Conservation (phyloP, 2,888 invertebrate genomes). For the Aelia acuminata region DNA sequence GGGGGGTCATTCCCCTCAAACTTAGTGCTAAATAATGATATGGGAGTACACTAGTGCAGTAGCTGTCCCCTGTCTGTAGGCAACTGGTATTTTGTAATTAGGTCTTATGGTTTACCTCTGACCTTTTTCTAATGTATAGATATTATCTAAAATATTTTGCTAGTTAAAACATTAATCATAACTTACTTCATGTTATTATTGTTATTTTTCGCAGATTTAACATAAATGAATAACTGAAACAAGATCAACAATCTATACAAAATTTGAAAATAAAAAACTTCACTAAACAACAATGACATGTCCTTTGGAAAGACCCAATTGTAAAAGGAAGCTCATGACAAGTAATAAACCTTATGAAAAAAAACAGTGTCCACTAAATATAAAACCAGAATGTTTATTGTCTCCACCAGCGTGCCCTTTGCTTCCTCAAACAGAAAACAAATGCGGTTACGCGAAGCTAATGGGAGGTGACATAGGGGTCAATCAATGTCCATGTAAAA, state of each 20-base stretch:
- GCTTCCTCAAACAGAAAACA: constrained; percentile 37
- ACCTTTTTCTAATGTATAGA: no score
- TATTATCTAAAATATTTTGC: no score
- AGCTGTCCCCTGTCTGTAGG: no score
- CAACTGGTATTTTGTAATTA: no score
- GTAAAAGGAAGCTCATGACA: constrained; percentile 53
- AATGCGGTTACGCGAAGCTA: constrained; percentile 38
- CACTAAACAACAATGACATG: neutral
- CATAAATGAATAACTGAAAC: neutral
- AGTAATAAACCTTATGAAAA: constrained; percentile 41
- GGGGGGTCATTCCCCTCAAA: no score
- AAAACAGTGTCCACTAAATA: constrained; percentile 55
- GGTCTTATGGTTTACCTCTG: no score
- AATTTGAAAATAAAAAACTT: neutral
- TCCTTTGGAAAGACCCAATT: constrained; percentile 50
- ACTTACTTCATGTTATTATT: neutral
- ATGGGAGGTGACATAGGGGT: neutral
- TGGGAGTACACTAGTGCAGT: no score
- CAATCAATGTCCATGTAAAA: constrained; percentile 6
- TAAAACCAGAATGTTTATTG: constrained; percentile 44
- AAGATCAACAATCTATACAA: neutral
- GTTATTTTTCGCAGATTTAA: neutral
- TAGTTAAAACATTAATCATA: no score
- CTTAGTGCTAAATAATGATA: no score
- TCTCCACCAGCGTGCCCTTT: constrained; percentile 56